phyloP scores from a whole-genome alignment of 1,140 invertebrate species.

The Drosophila melanica region DNA sequence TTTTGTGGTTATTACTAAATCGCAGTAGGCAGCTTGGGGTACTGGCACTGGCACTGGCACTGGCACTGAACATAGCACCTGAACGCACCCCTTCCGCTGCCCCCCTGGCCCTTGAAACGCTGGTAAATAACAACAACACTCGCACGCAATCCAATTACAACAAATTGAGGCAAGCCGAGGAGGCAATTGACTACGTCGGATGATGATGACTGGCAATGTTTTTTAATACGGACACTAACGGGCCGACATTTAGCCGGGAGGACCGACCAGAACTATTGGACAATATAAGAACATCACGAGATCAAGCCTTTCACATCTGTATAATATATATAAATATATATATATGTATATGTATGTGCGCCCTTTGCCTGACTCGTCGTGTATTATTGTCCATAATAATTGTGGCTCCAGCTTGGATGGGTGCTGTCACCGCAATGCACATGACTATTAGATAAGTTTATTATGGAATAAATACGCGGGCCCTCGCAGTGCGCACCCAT shows the following conservation, averaged over 20 bases:
- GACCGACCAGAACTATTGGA: neutral
- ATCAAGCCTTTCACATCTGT: constrained; percentile 5
- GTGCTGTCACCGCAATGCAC: constrained; percentile 44
- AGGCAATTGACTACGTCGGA: constrained; percentile 36
- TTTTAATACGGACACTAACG: neutral
- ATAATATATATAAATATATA: neutral
- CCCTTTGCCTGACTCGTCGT: constrained; percentile 18
- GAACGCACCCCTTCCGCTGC: neutral
- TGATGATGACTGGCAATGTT: constrained; percentile 41
- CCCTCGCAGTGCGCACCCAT: constrained; percentile 36
- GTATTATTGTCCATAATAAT: neutral
- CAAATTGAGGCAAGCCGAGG: constrained; percentile 31
- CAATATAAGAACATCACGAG: neutral
- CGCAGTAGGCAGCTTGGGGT: constrained; percentile 24
- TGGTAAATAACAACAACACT: neutral
- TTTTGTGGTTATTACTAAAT: constrained; percentile 40
- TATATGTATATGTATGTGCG: neutral
- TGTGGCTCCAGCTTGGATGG: neutral
- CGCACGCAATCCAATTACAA: constrained; percentile 56
- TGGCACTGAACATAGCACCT: constrained; percentile 42
- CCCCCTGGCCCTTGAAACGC: constrained; percentile 8
- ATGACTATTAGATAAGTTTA: constrained; percentile 77
- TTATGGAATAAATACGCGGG: constrained; percentile 68
- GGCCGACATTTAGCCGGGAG: neutral
- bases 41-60: constrained; percentile 24